Percentiles rank a stretch among this genome's conserved stretches.
Conservation (phyloP, 2,113 vertebrate species). For the Crocuta crocuta region DNA sequence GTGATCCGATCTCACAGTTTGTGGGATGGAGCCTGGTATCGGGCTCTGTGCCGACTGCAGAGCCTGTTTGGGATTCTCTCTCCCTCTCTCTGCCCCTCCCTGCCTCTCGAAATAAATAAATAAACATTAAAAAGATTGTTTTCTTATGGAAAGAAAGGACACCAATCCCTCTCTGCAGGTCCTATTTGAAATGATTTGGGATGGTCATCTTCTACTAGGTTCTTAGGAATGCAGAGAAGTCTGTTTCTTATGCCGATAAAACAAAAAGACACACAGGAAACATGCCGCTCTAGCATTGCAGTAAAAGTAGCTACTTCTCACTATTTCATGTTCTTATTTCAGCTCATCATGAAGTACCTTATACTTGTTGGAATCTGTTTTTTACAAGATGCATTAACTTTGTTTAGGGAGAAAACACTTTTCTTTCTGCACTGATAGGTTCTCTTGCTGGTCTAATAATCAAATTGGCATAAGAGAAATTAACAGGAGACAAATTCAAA, state of each 20-base stretch:
- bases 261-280: background rate
- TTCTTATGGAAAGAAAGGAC: background rate
- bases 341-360: background rate
- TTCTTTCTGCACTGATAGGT: background rate
- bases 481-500: background rate
- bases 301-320: background rate
- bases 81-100: no score
- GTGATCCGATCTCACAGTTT: no score
- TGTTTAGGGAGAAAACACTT: background rate
- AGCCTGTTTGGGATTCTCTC: no score
- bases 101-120: no score
- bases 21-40: no score
- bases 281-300: fast-evolving
- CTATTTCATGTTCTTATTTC: background rate
- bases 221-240: background rate
- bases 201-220: background rate
- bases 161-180: background rate
- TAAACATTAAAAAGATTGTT: no score
- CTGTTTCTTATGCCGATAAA: background rate
- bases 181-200: background rate
- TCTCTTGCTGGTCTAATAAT: background rate
- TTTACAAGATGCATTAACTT: background rate
- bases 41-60: no score
- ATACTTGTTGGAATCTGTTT: fast-evolving
- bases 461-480: background rate